Evolutionary conservation across 1,140 invertebrate species (phyloP).

Genomic region (Laupala kohalensis): DNA sequence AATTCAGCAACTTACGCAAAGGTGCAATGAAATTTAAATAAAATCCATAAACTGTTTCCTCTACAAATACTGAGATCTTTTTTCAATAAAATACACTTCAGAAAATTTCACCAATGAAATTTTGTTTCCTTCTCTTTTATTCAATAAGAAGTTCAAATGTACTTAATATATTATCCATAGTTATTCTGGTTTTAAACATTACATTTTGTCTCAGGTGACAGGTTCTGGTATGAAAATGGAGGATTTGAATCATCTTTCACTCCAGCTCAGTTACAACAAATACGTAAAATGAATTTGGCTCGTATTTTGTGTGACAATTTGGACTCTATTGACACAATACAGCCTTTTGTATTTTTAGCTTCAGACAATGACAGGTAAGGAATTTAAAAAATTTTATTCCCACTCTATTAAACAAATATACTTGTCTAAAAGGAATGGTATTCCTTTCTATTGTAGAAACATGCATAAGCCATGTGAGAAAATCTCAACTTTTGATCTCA

Average conservation of each 20-base stretch:
- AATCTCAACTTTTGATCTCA: constrained; percentile 6
- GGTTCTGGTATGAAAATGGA: constrained; percentile 61
- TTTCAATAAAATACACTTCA: too few species aligned
- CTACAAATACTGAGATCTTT: too few species aligned
- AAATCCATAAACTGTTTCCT: too few species aligned
- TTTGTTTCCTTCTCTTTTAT: too few species aligned
- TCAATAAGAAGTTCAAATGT: too few species aligned
- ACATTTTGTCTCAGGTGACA: constrained; percentile 19
- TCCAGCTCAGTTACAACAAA: constrained; percentile 70
- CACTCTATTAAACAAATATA: neutral
- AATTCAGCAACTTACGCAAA: constrained; percentile 10
- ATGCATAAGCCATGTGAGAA: constrained; percentile 1
- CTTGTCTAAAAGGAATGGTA: too few species aligned
- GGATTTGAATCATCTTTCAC: constrained; percentile 60
- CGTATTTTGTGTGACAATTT: constrained; percentile 76
- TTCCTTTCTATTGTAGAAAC: constrained; percentile 2
- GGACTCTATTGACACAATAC: constrained; percentile 53
- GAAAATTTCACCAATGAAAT: too few species aligned
- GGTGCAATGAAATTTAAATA: neutral
- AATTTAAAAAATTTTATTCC: neutral
- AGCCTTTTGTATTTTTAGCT: constrained; percentile 61
- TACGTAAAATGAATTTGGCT: constrained; percentile 60
- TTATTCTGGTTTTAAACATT: neutral
- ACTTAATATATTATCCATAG: neutral
- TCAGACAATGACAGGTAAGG: constrained; percentile 34